Evolutionary conservation across 1,140 invertebrate species (phyloP).

Genomic region (Littorina saxatilis): DNA sequence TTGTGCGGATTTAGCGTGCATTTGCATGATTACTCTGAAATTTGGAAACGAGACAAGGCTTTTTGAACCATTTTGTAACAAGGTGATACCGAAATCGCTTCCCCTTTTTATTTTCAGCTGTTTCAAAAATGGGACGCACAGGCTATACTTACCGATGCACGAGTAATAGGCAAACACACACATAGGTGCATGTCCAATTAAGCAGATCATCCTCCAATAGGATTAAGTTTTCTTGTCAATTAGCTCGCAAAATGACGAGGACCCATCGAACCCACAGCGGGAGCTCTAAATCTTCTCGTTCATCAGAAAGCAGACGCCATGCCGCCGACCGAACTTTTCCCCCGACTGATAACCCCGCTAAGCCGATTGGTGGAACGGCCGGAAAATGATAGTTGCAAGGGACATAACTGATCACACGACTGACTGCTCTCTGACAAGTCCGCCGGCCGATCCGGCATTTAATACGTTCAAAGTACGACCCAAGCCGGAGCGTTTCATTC

Average conservation of each 20-base stretch:
- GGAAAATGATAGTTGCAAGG: neutral
- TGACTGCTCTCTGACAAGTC: neutral
- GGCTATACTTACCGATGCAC: too few species aligned
- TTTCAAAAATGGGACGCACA: too few species aligned
- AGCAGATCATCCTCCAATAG: slow-evolving; percentile 7
- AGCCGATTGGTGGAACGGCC: neutral
- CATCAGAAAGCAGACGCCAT: neutral
- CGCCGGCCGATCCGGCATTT: neutral
- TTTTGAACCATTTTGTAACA: too few species aligned
- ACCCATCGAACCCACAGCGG: neutral
- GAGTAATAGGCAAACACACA: too few species aligned
- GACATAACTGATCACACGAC: slow-evolving; percentile 8
- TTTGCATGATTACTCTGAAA: too few species aligned
- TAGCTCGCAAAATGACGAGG: neutral
- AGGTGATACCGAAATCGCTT: too few species aligned
- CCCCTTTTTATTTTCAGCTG: too few species aligned
- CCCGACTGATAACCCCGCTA: neutral
- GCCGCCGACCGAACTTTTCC: neutral
- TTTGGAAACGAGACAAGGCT: too few species aligned
- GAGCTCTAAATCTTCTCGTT: neutral
- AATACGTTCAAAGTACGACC: neutral
- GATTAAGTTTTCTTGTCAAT: slow-evolving; percentile 15
- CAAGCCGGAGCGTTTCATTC: neutral
- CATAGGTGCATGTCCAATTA: neutral
- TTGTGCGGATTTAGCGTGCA: too few species aligned